These are phyloP conservation scores for Trichopria drosophilae DNA, from an alignment of 2,888 invertebrate species.

Conservation along the genomic window DNA sequence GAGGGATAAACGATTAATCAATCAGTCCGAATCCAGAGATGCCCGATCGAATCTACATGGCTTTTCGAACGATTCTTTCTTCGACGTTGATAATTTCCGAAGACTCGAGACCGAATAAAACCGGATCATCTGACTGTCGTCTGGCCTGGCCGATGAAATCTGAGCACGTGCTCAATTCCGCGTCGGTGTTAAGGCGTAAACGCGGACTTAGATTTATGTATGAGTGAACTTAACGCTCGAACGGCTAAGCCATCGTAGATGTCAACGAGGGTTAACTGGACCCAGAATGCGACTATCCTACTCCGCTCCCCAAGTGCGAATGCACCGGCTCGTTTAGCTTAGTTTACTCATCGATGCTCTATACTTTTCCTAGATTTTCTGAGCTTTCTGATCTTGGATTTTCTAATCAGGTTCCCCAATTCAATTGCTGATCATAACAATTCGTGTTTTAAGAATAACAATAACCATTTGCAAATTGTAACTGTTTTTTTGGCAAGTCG, in stretches of 20 bases:
- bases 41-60: too few species aligned
- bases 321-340: constrained; percentile 38
- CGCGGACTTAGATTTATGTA: constrained; percentile 57
- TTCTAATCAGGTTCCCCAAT: too few species aligned
- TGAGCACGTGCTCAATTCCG: constrained; percentile 56
- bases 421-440: too few species aligned
- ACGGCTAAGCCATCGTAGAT: constrained; percentile 57
- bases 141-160: constrained; percentile 52
- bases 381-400: too few species aligned
- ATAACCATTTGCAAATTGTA: too few species aligned
- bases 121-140: constrained; percentile 55
- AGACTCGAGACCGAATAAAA: constrained; percentile 33
- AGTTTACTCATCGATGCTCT: not conserved
- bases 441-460: too few species aligned
- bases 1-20: too few species aligned
- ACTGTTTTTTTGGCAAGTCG: too few species aligned
- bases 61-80: too few species aligned
- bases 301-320: constrained; percentile 47
- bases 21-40: too few species aligned
- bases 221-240: constrained; percentile 56
- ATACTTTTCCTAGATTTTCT: too few species aligned
- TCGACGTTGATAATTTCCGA: too few species aligned
- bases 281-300: constrained; percentile 58
- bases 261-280: constrained; percentile 58
- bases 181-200: constrained; percentile 48